These are phyloP conservation scores for Campopleginae sp. DNA, from an alignment of 2,888 invertebrate species.

Conservation along the genomic window DNA sequence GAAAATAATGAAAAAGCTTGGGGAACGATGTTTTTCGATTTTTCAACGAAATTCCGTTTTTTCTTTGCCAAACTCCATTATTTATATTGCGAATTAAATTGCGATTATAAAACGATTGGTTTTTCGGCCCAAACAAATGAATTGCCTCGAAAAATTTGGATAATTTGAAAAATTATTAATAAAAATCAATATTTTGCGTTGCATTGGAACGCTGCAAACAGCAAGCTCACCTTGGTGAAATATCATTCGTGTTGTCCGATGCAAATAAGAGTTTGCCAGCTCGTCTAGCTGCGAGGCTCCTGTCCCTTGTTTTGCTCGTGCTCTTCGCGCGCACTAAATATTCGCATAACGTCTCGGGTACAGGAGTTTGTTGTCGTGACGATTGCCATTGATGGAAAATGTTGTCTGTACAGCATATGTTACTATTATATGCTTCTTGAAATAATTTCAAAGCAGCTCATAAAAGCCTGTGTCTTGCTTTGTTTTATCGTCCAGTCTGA, in stretches of 20 bases:
- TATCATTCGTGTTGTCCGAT: constrained; percentile 35
- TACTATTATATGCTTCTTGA: background rate
- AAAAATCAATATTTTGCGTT: too few species aligned
- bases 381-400: constrained; percentile 7
- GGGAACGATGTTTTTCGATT: background rate
- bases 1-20: background rate
- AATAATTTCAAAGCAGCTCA: background rate
- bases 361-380: background rate
- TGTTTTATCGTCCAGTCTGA: background rate
- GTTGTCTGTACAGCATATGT: background rate
- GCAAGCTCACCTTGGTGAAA: constrained; percentile 21
- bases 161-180: too few species aligned
- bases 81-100: too few species aligned
- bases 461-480: background rate
- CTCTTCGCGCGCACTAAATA: constrained; percentile 14
- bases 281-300: background rate
- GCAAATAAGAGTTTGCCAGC: constrained; percentile 30
- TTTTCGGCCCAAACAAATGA: too few species aligned
- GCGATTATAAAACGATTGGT: too few species aligned
- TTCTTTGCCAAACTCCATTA: too few species aligned
- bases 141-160: too few species aligned
- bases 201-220: too few species aligned
- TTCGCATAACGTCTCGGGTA: constrained; percentile 4
- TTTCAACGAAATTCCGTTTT: too few species aligned
- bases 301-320: background rate